Evolutionary conservation across 2,888 invertebrate genomes (phyloP).

Genomic region (Agrotis puta): DNA sequence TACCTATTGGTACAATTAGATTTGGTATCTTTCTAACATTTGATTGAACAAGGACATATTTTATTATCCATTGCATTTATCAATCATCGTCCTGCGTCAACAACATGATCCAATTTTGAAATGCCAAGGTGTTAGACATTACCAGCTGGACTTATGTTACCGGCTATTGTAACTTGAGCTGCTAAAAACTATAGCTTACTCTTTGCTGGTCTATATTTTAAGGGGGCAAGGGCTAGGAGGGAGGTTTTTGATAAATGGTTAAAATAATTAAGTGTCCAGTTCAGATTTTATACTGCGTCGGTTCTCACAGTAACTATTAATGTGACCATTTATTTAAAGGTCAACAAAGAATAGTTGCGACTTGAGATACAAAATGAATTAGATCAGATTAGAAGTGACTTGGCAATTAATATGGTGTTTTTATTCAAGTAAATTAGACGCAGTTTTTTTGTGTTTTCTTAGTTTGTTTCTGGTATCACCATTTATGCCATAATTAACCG

Average conservation of each 20-base stretch:
- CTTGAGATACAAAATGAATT: constrained; percentile 62
- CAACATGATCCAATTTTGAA: constrained; percentile 75
- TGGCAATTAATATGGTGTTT: constrained; percentile 48
- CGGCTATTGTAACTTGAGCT: constrained; percentile 73
- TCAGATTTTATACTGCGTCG: constrained; percentile 38
- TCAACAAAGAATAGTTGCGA: constrained; percentile 67
- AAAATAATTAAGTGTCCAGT: constrained; percentile 57
- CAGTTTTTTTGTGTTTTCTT: not conserved
- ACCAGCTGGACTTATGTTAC: constrained; percentile 71
- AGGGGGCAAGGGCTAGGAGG: not conserved
- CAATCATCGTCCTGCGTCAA: constrained; percentile 71
- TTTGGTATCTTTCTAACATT: constrained; percentile 49
- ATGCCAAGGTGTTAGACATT: constrained; percentile 84
- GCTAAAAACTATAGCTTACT: constrained; percentile 39
- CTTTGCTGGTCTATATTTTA: not conserved
- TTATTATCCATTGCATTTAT: constrained; percentile 73
- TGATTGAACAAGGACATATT: constrained; percentile 69
- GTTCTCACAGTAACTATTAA: constrained; percentile 73
- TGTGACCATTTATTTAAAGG: constrained; percentile 71
- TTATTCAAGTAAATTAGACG: constrained; percentile 9
- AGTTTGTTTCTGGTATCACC: constrained; percentile 4
- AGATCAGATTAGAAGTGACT: constrained; percentile 61
- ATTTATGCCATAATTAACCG: constrained; percentile 5
- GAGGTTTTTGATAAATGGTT: constrained; percentile 46
- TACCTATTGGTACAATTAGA: constrained; percentile 47